Evolutionary conservation across 2,888 invertebrate genomes (phyloP).

Genomic region (Creontiades dilutus): DNA sequence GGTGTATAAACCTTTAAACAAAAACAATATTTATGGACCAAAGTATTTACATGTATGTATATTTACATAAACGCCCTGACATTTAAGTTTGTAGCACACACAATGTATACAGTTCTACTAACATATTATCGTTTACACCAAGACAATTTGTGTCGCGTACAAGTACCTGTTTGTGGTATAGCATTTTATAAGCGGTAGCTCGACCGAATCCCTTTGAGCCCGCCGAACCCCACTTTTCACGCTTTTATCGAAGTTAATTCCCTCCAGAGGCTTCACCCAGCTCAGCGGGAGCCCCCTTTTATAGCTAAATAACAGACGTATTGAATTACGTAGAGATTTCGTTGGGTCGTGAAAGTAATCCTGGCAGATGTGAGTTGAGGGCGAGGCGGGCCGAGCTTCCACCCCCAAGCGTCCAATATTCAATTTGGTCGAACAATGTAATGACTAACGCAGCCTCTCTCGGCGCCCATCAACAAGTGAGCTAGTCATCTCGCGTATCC

Average conservation of each 20-base stretch:
- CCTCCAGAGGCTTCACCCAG: neutral
- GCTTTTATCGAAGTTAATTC: neutral
- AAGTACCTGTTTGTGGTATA: too few relatives aligned
- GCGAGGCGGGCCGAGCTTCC: neutral
- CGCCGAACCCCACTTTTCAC: neutral
- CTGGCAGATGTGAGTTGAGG: neutral
- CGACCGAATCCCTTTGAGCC: neutral
- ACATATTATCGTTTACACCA: too few relatives aligned
- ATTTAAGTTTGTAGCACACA: too few relatives aligned
- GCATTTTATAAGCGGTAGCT: too few relatives aligned
- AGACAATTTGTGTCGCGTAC: too few relatives aligned
- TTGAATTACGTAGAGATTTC: conserved; percentile 23
- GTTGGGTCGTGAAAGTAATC: conserved; percentile 26
- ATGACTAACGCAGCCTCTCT: neutral
- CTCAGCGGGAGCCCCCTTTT: neutral
- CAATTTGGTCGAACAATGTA: neutral
- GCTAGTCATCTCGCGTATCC: neutral
- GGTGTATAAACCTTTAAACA: too few relatives aligned
- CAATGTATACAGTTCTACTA: too few relatives aligned
- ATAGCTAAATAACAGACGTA: conserved; percentile 32
- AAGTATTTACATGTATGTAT: too few relatives aligned
- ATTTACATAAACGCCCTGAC: too few relatives aligned
- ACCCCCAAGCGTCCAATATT: neutral
- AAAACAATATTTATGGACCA: too few relatives aligned
- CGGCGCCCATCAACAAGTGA: neutral